These are phyloP conservation scores for Trichomalopsis sarcophagae DNA, from an alignment of 1,140 invertebrate species.

Conservation along the genomic window DNA sequence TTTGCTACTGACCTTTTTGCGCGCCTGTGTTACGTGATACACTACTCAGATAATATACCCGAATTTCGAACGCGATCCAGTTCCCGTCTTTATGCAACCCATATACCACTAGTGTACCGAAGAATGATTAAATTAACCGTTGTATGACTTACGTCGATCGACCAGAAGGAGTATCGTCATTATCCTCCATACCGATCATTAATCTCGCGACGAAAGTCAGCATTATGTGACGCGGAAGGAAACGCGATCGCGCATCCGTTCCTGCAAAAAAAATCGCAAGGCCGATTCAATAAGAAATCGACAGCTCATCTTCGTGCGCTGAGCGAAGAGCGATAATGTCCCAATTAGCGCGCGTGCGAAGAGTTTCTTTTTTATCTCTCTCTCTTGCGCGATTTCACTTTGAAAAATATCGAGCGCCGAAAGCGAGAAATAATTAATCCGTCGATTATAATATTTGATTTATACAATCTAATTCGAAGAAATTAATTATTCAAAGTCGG, in stretches of 20 bases:
- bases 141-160: neutral
- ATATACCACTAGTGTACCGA: too few relatives aligned
- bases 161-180: neutral
- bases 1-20: too few relatives aligned
- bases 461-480: too few relatives aligned
- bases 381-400: constrained; percentile 10
- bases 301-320: constrained; percentile 17
- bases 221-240: constrained; percentile 33
- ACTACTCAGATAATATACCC: neutral
- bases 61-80: neutral
- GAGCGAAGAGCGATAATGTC: constrained; percentile 1
- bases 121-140: neutral
- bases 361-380: neutral
- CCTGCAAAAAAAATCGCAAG: constrained; percentile 14
- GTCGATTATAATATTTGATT: too few relatives aligned
- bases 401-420: neutral
- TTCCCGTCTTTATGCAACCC: neutral
- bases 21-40: neutral
- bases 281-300: constrained; percentile 13
- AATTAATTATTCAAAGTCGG: too few relatives aligned
- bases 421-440: too few relatives aligned
- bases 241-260: constrained; percentile 5
- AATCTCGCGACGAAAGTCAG: neutral
- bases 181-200: neutral
- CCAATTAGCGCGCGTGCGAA: constrained; percentile 16